Evolutionary conservation across 2,888 invertebrate species (phyloP).

Genomic region (Pediacus dermestoides): DNA sequence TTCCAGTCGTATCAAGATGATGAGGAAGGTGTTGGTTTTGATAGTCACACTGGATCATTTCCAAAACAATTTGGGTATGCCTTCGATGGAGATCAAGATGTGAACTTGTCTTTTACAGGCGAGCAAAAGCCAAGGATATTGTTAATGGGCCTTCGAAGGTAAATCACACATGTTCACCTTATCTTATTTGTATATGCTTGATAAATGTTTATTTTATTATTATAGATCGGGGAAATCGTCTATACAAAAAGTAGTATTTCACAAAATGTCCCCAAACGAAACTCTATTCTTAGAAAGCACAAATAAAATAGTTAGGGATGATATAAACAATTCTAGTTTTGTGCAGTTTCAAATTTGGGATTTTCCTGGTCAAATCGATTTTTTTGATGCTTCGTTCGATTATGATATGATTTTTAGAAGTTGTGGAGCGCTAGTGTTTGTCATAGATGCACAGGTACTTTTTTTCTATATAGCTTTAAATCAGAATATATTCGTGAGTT

Average conservation of each 20-base stretch:
- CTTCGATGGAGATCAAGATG: slow-evolving; percentile 78
- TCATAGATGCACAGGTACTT: slow-evolving; percentile 89
- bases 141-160: slow-evolving; percentile 91
- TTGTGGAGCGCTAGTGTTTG: slow-evolving; percentile 97
- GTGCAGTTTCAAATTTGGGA: slow-evolving; percentile 99
- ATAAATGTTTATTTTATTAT: slow-evolving; percentile 33
- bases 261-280: slow-evolving; percentile 99
- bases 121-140: slow-evolving; percentile 91
- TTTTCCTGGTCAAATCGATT: slow-evolving; percentile 98
- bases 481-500: slow-evolving; percentile 24
- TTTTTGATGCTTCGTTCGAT: slow-evolving; percentile 94
- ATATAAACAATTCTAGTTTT: slow-evolving; percentile 95
- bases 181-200: no score
- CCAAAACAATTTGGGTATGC: slow-evolving; percentile 91
- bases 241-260: slow-evolving; percentile 99
- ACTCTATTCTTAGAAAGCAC: slow-evolving; percentile 97
- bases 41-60: slow-evolving; percentile 64
- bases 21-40: slow-evolving; percentile 48
- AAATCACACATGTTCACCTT: slow-evolving; percentile 19
- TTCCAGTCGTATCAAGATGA: slow-evolving; percentile 48
- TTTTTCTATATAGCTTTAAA: not conserved
- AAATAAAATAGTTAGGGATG: slow-evolving; percentile 97
- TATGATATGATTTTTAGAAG: slow-evolving; percentile 95
- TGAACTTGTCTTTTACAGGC: slow-evolving; percentile 58
- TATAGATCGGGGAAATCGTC: slow-evolving; percentile 97